Evolutionary conservation across 2,113 vertebrate genomes (phyloP).

Genomic region (human): DNA sequence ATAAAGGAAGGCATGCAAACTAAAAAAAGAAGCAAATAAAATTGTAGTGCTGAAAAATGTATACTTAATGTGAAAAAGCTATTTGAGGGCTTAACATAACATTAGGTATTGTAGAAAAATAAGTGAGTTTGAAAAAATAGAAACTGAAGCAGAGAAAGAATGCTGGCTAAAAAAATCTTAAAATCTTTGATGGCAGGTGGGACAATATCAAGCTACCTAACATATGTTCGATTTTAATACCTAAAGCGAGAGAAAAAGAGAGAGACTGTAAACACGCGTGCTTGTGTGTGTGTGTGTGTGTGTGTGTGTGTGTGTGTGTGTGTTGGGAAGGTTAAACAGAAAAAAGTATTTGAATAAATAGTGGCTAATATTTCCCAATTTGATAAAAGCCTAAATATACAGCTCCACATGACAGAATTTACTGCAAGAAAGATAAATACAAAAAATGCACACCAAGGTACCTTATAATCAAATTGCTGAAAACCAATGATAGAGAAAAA

Average conservation of each 20-base stretch:
- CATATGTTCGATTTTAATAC: neutral
- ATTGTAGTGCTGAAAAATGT: neutral
- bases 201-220: neutral
- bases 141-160: neutral
- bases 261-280: accelerated
- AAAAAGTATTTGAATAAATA: neutral
- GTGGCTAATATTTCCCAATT: neutral
- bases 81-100: neutral
- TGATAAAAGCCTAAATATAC: neutral
- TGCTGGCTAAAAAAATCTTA: neutral
- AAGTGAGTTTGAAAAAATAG: neutral
- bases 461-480: neutral
- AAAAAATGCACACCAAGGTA: neutral
- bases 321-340: neutral
- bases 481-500: neutral
- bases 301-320: neutral
- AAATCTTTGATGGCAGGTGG: neutral
- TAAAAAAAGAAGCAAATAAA: neutral
- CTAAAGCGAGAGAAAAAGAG: neutral
- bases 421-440: neutral
- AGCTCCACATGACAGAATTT: neutral
- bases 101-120: neutral
- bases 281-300: neutral
- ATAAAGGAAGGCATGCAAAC: neutral
- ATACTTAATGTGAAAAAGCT: neutral